Evolutionary conservation across 2,888 invertebrate species (phyloP), one percentile per base, ranked within the genome.

Genomic region (Seira ritae): DNA sequence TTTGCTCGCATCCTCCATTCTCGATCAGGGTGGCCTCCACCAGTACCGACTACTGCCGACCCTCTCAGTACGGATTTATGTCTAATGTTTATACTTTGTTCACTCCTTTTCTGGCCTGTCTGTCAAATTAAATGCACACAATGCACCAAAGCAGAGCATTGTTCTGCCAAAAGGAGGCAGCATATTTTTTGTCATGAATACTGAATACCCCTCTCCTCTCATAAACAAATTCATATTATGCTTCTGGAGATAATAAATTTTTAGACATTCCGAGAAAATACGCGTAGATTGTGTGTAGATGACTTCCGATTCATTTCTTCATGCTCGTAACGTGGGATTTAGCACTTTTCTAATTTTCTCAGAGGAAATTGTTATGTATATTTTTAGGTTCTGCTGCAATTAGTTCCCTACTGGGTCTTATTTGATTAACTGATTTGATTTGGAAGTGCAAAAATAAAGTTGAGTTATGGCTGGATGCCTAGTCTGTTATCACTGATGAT

Each of bases 11-110:
- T 68, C 68, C 68, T 68, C 42, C 10, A 76, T 82, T n/a, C 37
- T 82, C 82, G 76, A 82, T 37, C 76, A 81, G 76, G 82, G 82
- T 82, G 82, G 82, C 70, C 81, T 71, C 46, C 12, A 8, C n/a
- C 37, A 60, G n/a, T n/a, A n/a, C n/a, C n/a, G n/a, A n/a, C n/a
- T n/a, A n/a, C 42, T 70, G 37, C 65, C 67, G 19, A 31, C 19
- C 46, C 50, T 24, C 17, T 17, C 22, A 72, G 22, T 69, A 46
- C 46, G 65, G 50, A 12, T 42, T 42, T 42, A 74, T 42, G 66
- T 22, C n/a, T 66, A 74, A n/a, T 72, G 72, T 79, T 67, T 79
- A 71, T n/a, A 68, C 42, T 42, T 42, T 42, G 42, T 42, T 42
- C 42, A 42, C 42, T 42, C 42, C 42, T 42, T 42, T 42, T 42